Conservation (phyloP, 2,797 vertebrate species). For the Mus spretus region DNA sequence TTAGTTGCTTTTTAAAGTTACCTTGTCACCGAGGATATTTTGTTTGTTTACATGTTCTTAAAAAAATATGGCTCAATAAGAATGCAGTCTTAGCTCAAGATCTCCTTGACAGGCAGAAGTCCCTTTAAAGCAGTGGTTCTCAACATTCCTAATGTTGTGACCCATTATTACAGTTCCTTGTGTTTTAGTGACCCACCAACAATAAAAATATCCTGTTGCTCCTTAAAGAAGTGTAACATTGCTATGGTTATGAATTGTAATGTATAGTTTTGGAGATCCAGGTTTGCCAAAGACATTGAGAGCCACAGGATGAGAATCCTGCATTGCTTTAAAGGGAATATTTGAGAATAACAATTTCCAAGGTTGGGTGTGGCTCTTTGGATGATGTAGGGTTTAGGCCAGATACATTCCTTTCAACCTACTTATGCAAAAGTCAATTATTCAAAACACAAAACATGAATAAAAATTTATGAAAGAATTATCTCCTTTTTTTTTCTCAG, state of each 20-base stretch:
- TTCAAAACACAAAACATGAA: background rate
- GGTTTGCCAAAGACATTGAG: background rate
- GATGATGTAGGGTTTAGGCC: background rate
- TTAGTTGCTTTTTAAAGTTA: background rate
- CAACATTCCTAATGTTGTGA: background rate
- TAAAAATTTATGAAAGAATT: background rate
- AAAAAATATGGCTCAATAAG: background rate
- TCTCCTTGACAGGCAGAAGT: background rate
- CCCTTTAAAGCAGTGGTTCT: background rate
- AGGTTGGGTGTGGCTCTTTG: fast-evolving
- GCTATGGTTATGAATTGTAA: background rate
- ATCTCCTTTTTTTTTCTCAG: background rate
- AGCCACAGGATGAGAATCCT: background rate
- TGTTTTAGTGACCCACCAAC: background rate
- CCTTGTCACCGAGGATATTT: background rate
- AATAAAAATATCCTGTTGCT: background rate
- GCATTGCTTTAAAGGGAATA: too few species aligned
- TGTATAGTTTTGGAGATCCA: background rate
- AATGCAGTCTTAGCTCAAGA: background rate
- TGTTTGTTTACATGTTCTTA: background rate
- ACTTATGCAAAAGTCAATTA: background rate
- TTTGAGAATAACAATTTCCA: background rate
- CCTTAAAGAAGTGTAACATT: background rate
- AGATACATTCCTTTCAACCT: too few species aligned
- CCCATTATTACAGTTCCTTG: background rate